These are phyloP conservation scores for Ricordea florida DNA, from an alignment of 92 coral and sea anemone genomes.

Conservation along the genomic window DNA sequence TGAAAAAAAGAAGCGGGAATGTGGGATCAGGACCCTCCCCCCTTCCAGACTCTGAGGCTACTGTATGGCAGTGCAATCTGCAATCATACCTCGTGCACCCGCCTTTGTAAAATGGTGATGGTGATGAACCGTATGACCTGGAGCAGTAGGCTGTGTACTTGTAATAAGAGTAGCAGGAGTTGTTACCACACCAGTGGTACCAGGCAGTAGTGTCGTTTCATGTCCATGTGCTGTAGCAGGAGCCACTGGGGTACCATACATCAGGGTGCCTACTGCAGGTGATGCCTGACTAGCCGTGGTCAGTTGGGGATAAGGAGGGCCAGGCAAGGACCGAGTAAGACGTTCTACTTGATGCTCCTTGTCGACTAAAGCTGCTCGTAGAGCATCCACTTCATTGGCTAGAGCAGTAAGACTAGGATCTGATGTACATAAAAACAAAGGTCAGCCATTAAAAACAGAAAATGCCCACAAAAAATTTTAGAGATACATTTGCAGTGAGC, in stretches of 20 bases:
- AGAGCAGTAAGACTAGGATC: conserved; percentile 64
- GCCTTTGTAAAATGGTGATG: conserved; percentile 67
- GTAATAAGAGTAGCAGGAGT: neutral
- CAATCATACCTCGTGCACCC: conserved; percentile 33
- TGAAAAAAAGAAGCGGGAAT: too few relatives aligned
- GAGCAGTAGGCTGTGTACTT: neutral
- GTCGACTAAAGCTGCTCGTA: conserved; percentile 72
- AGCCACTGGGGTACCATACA: neutral
- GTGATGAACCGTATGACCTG: conserved; percentile 60
- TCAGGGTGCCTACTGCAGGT: neutral
- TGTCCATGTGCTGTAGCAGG: neutral
- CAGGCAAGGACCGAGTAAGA: conserved; percentile 29
- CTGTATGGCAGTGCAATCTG: neutral
- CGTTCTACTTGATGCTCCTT: conserved; percentile 71
- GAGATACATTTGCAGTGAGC: too few relatives aligned
- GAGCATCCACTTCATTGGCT: conserved; percentile 73
- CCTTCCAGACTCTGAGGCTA: too few relatives aligned
- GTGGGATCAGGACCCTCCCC: too few relatives aligned
- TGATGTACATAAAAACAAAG: conserved; percentile 5
- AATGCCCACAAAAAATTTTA: neutral
- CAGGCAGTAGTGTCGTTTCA: neutral
- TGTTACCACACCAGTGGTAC: neutral
- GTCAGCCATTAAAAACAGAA: neutral
- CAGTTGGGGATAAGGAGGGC: conserved; percentile 6
- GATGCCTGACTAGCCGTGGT: neutral